Percentiles rank a stretch among this genome's conserved stretches.
Evolutionary conservation across 1,140 invertebrate species (phyloP).

Genomic region (Trachymyrmex septentrionalis): DNA sequence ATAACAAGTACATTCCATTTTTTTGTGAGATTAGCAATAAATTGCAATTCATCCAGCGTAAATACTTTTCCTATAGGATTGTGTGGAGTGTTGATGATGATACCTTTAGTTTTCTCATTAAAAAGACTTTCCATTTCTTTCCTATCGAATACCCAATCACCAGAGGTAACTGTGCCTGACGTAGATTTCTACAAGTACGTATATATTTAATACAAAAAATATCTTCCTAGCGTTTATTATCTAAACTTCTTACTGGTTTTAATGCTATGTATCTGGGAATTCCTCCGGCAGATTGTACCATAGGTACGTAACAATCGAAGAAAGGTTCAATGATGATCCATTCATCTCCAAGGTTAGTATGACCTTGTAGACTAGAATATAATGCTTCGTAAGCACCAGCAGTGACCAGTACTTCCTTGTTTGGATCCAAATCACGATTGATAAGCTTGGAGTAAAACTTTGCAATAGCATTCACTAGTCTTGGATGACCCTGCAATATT

Average conservation of each 20-base stretch:
- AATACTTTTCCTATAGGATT: constrained; percentile 98
- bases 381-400: constrained; percentile 97
- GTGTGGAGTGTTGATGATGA: constrained; percentile 98
- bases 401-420: constrained; percentile 95
- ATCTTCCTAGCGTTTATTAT: background rate
- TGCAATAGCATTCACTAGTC: constrained; percentile 94
- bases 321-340: constrained; percentile 99
- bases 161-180: constrained; percentile 88
- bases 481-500: constrained; percentile 95
- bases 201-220: background rate
- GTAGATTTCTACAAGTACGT: constrained; percentile 82
- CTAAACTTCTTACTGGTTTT: constrained; percentile 89
- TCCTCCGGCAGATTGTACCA: constrained; percentile 96
- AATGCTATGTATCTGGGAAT: constrained; percentile 95
- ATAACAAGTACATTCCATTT: constrained; percentile 97
- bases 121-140: constrained; percentile 94
- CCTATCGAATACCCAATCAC: constrained; percentile 96
- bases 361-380: constrained; percentile 94
- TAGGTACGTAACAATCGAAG: constrained; percentile 99
- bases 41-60: constrained; percentile 89
- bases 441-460: constrained; percentile 95
- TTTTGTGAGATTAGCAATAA: constrained; percentile 95
- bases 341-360: constrained; percentile 94
- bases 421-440: constrained; percentile 91
- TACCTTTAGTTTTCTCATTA: constrained; percentile 96